Conservation (phyloP, 2,888 invertebrate species). For the Acanthosepion esculentum region DNA sequence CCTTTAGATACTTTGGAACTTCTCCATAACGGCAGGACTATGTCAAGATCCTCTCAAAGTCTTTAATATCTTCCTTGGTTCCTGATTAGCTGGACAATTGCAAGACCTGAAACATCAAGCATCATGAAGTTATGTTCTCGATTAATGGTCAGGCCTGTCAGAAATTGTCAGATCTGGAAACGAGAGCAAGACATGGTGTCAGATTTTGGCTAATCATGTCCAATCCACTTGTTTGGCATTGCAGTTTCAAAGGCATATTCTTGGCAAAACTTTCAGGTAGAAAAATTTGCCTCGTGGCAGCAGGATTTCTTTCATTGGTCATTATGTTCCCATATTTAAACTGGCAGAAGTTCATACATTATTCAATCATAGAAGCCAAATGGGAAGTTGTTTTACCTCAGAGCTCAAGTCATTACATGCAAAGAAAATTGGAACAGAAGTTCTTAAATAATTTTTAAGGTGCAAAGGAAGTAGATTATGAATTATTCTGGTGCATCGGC, state of each 20-base stretch:
- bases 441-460: too few species aligned
- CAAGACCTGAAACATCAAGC: not conserved
- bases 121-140: not conserved
- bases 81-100: not conserved
- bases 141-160: not conserved
- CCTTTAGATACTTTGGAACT: conserved; percentile 5
- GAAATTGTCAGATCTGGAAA: conserved; percentile 15
- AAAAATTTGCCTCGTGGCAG: not conserved
- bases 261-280: not conserved
- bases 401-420: too few species aligned
- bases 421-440: too few species aligned
- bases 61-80: not conserved
- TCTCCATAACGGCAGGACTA: not conserved
- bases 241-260: not conserved
- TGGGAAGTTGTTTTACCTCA: not conserved
- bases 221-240: not conserved
- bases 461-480: too few species aligned
- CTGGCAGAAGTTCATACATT: not conserved
- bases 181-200: not conserved
- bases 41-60: conserved; percentile 33
- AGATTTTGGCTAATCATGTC: not conserved
- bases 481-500: too few species aligned
- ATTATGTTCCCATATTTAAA: not conserved
- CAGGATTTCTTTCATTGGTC: not conserved
- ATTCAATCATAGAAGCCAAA: not conserved